Conservation (phyloP, 2,888 invertebrate genomes). For the Ichneumon xanthorius region DNA sequence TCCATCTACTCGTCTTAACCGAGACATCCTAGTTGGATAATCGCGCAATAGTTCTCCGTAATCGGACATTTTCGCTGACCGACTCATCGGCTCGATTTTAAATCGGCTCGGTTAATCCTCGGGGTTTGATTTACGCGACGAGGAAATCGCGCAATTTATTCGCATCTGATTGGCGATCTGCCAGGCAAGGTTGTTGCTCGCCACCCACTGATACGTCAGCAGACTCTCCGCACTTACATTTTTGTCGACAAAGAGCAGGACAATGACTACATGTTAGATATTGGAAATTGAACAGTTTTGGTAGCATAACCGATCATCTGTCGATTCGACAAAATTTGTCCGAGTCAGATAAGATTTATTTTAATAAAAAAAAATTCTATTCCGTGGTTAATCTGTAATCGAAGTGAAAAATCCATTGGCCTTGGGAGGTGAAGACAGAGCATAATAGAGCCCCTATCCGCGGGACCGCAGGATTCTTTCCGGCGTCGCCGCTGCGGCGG, state of each 20-base stretch:
- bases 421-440: constrained; percentile 22
- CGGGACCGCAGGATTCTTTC: constrained; percentile 48
- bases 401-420: neutral
- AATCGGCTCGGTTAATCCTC: neutral
- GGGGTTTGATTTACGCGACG: neutral
- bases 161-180: neutral
- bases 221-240: neutral
- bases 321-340: neutral
- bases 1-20: neutral
- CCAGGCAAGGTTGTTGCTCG: constrained; percentile 4
- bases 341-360: neutral
- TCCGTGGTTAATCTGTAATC: neutral
- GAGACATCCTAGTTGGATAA: neutral
- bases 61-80: no score
- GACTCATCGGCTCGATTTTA: no score
- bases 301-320: neutral
- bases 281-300: neutral
- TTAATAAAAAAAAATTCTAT: neutral
- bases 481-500: constrained; percentile 17
- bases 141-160: constrained; percentile 1
- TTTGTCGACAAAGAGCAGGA: neutral
- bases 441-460: constrained; percentile 47
- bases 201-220: neutral
- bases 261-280: neutral
- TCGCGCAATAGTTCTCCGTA: neutral